phyloP scores from a whole-genome alignment of 1,140 invertebrate genomes.

The Portunus trituberculatus region DNA sequence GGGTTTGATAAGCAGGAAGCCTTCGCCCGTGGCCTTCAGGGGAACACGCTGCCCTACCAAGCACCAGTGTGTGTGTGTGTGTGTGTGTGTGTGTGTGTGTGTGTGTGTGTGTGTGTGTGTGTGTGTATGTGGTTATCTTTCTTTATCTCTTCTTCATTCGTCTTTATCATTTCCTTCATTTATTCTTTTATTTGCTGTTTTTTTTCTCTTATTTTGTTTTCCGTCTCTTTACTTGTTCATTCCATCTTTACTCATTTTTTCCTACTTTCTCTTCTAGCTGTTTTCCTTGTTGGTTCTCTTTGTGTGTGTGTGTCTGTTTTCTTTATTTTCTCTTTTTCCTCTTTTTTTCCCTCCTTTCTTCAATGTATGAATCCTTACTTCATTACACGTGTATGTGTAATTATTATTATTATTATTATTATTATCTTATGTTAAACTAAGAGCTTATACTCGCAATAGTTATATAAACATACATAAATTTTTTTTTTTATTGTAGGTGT shows the following conservation, averaged over 20 bases:
- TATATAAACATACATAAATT: too few relatives aligned
- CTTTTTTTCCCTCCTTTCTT: too few relatives aligned
- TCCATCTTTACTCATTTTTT: neutral
- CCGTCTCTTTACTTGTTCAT: neutral
- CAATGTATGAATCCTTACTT: too few relatives aligned
- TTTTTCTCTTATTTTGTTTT: neutral
- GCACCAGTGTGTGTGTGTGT: neutral
- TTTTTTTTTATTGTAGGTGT: too few relatives aligned
- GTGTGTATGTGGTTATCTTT: neutral
- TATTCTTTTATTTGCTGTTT: neutral
- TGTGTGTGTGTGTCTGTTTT: neutral
- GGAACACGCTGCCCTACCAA: neutral
- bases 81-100: constrained; percentile 31
- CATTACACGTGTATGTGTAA: too few relatives aligned
- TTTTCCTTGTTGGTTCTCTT: neutral
- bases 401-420: too few relatives aligned
- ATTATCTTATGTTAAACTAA: too few relatives aligned
- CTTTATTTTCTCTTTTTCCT: too few relatives aligned
- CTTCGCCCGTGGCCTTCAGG: neutral
- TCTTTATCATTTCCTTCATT: neutral
- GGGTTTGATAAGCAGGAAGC: neutral
- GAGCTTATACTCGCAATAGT: too few relatives aligned
- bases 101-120: neutral
- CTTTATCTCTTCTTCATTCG: neutral
- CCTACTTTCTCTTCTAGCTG: neutral